Conservation (phyloP, 2,797 vertebrate genomes). For the Megalops cyprinoides region DNA sequence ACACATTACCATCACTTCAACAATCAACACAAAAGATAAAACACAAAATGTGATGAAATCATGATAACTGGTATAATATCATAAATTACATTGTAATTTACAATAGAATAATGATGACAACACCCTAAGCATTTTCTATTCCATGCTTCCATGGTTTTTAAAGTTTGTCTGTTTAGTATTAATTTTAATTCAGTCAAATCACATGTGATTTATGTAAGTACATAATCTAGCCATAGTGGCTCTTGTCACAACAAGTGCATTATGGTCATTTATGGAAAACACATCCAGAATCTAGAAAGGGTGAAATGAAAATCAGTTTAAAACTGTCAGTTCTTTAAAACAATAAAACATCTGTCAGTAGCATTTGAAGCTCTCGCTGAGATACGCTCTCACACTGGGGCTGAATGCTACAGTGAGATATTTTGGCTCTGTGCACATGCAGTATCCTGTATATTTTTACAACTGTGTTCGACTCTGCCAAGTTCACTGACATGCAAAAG, state of each 20-base stretch:
- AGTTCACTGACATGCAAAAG: not conserved
- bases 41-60: not conserved
- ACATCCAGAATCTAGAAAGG: not conserved
- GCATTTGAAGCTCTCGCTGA: not conserved
- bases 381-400: constrained; percentile 2
- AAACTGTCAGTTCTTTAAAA: constrained; percentile 7
- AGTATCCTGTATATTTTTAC: constrained; percentile 1
- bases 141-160: not conserved
- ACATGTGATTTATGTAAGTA: constrained; percentile 11
- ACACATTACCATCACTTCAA: not conserved
- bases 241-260: constrained; percentile 13
- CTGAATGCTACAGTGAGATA: not conserved
- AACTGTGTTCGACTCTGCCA: not conserved
- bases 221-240: constrained; percentile 11
- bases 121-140: not conserved
- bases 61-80: no score
- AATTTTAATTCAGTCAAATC: constrained; percentile 25
- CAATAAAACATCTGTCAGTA: constrained; percentile 9
- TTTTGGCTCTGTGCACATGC: not conserved
- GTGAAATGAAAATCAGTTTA: constrained; percentile 14
- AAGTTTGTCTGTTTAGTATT: not conserved
- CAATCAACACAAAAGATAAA: not conserved
- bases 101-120: no score
- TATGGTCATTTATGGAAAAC: constrained; percentile 17
- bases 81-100: no score